Conservation (phyloP, 2,888 invertebrate genomes). For the Uloborus plumipes region DNA sequence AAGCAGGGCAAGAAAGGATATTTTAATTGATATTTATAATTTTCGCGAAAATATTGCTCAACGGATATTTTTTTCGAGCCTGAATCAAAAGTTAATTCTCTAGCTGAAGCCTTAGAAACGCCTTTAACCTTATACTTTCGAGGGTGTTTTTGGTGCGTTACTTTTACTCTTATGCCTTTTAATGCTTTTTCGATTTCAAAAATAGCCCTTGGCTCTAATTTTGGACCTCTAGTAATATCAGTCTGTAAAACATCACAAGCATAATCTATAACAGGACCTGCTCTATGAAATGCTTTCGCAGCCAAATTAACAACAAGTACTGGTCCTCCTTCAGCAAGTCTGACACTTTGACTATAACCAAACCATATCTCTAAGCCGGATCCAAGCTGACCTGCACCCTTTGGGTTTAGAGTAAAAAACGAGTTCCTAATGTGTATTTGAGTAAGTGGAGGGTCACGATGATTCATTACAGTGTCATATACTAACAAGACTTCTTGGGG, state of each 20-base stretch:
- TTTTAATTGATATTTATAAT: conserved; percentile 29
- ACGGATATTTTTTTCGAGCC: conserved; percentile 22
- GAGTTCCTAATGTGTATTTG: conserved; percentile 49
- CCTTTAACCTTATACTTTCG: conserved; percentile 43
- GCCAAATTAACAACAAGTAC: conserved; percentile 46
- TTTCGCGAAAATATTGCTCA: conserved; percentile 52
- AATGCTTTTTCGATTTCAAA: conserved; percentile 21
- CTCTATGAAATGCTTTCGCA: conserved; percentile 52
- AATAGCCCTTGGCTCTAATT: conserved; percentile 12
- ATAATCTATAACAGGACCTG: conserved; percentile 38
- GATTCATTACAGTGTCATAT: conserved; percentile 37
- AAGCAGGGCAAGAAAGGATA: conserved; percentile 56
- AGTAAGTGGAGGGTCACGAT: conserved; percentile 19
- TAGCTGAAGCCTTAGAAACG: conserved; percentile 23
- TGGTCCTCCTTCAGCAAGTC: conserved; percentile 37
- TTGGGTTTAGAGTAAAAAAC: conserved; percentile 26
- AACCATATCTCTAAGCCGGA: conserved; percentile 61
- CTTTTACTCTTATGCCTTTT: conserved; percentile 26
- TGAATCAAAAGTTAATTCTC: conserved; percentile 22
- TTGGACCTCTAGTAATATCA: background rate
- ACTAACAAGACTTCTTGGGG: conserved; percentile 42
- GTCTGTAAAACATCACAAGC: conserved; percentile 18
- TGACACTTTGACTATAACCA: conserved; percentile 54
- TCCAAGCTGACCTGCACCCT: conserved; percentile 22
- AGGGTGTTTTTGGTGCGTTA: conserved; percentile 42